A percentile compares a stretch with the other conserved stretches of the same genome.
Evolutionary conservation across 2,888 invertebrate species (phyloP).

Genomic region (Hemicrepidius hirtus): DNA sequence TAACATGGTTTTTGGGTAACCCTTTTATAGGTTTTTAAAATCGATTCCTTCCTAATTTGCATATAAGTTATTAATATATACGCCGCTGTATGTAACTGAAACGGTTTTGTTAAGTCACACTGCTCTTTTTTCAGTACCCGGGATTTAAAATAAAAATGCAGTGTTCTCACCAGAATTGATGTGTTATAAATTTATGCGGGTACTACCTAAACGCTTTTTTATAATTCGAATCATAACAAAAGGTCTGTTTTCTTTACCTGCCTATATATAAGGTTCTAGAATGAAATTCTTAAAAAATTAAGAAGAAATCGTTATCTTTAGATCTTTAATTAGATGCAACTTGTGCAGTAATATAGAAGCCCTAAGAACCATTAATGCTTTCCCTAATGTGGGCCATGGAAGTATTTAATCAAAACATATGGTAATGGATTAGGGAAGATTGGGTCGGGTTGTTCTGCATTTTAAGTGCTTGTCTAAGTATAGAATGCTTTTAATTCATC

Average conservation of each 20-base stretch:
- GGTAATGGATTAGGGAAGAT: conserved; percentile 13
- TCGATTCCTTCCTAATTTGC: conserved; percentile 50
- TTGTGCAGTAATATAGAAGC: neutral
- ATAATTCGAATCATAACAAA: no score
- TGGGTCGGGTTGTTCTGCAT: neutral
- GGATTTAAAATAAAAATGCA: neutral
- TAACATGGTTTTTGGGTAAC: conserved; percentile 56
- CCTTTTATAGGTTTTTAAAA: conserved; percentile 50
- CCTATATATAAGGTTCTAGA: no score
- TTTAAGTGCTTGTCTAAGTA: conserved; percentile 10
- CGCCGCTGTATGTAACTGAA: conserved; percentile 33
- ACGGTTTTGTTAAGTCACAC: conserved; percentile 24
- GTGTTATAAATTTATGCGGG: conserved; percentile 3
- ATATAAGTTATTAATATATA: conserved; percentile 45
- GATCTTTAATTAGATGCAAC: no score
- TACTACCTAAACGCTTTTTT: neutral
- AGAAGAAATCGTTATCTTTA: no score
- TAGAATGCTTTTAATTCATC: neutral
- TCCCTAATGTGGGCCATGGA: conserved; percentile 4
- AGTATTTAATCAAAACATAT: conserved; percentile 22
- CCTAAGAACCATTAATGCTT: neutral
- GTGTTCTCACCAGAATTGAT: conserved; percentile 13
- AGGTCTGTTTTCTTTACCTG: no score
- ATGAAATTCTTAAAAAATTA: no score
- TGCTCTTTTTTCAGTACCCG: conserved; percentile 25